Evolutionary conservation across 1,140 invertebrate genomes (phyloP).

Genomic region (Drosophila pandora): DNA sequence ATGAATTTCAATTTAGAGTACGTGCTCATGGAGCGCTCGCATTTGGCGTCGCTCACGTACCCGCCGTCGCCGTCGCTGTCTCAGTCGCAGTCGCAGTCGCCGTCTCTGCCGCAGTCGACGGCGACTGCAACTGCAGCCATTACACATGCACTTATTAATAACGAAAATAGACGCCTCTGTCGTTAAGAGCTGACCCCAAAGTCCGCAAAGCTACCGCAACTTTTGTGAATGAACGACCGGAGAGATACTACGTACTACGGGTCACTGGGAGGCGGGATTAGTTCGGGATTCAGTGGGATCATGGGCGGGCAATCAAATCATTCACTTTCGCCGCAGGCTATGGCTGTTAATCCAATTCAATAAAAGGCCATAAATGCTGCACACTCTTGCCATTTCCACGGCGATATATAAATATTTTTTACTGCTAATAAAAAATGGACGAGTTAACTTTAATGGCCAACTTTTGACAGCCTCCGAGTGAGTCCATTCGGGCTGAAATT

Average conservation of each 20-base stretch:
- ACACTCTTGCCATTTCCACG: conserved; percentile 11
- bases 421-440: conserved; percentile 47
- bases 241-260: neutral
- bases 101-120: neutral
- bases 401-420: conserved; percentile 22
- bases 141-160: conserved; percentile 64
- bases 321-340: conserved; percentile 29
- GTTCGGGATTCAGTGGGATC: conserved; percentile 1
- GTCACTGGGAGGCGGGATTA: conserved; percentile 8
- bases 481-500: conserved; percentile 4
- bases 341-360: conserved; percentile 56
- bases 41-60: conserved; percentile 60
- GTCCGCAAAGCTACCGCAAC: neutral
- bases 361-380: conserved; percentile 37
- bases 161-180: conserved; percentile 12
- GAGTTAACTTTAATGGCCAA: conserved; percentile 51
- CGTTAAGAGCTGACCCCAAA: conserved; percentile 29
- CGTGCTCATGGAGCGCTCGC: conserved; percentile 71
- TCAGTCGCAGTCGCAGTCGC: conserved; percentile 4
- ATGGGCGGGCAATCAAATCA: conserved; percentile 7
- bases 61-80: conserved; percentile 15
- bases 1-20: conserved; percentile 77
- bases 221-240: conserved; percentile 31
- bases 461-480: conserved; percentile 29
- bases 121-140: conserved; percentile 20